Conservation (phyloP, 2,888 invertebrate species). For the Encarsia formosa region DNA sequence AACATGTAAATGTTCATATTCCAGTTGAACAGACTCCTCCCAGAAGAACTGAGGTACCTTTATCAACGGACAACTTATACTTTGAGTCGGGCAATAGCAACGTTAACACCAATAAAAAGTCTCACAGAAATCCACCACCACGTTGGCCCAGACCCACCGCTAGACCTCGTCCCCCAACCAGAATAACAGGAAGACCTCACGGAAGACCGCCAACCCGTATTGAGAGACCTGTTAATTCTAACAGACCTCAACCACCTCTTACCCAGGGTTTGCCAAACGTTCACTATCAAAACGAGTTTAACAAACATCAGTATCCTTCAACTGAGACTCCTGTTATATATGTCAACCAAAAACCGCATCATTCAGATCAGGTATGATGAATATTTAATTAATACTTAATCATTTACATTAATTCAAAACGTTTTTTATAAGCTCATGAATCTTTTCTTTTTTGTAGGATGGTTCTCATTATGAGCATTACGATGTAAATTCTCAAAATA, state of each 20-base stretch:
- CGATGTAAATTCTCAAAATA: conserved; percentile 5
- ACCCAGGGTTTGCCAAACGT: conserved; percentile 27
- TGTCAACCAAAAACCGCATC: conserved; percentile 1
- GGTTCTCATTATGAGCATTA: conserved; percentile 10
- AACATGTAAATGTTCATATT: conserved; percentile 36
- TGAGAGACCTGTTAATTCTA: conserved; percentile 18
- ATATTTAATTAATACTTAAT: no score
- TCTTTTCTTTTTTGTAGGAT: no score
- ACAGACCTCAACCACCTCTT: conserved; percentile 19
- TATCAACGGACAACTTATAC: conserved; percentile 36
- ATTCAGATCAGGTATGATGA: background rate
- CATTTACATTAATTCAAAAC: no score
- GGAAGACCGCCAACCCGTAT: conserved; percentile 37
- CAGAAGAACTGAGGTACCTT: conserved; percentile 41
- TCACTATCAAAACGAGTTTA: conserved; percentile 31
- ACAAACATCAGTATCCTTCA: conserved; percentile 6
- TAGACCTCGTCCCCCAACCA: conserved; percentile 35
- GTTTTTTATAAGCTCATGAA: no score
- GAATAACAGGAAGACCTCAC: conserved; percentile 32
- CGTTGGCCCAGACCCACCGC: conserved; percentile 38
- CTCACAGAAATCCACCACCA: conserved; percentile 32
- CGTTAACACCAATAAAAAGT: conserved; percentile 33
- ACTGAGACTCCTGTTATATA: conserved; percentile 3
- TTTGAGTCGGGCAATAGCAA: conserved; percentile 27
- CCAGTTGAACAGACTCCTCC: conserved; percentile 40